Percentiles rank a stretch among this genome's conserved stretches.
These are phyloP conservation scores for Hydrozoanthus tunicans DNA, from an alignment of 64 coral and sea anemone species.

Conservation along the genomic window DNA sequence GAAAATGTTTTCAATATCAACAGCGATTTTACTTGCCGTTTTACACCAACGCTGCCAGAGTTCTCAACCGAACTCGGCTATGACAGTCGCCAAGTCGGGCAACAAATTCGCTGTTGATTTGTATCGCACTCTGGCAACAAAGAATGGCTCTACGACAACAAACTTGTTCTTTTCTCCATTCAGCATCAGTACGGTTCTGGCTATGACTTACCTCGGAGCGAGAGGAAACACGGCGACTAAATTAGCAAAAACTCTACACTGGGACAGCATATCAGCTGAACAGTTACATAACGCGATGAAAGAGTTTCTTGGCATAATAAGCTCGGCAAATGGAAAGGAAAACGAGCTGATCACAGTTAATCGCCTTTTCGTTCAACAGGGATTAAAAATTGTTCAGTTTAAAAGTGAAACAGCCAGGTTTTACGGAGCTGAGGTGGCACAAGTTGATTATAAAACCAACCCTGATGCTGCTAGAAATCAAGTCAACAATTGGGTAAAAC, in stretches of 20 bases:
- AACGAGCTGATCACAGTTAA: conserved; percentile 75
- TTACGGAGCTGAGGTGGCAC: conserved; percentile 63
- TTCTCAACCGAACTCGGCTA: neutral
- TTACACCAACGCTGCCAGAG: neutral
- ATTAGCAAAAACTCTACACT: conserved; percentile 73
- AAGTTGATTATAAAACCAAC: conserved; percentile 81
- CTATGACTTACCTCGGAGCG: conserved; percentile 86
- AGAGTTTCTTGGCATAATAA: conserved; percentile 53
- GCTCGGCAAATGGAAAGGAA: conserved; percentile 1
- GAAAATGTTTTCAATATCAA: conserved; percentile 1
- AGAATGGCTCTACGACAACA: neutral
- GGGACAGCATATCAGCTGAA: conserved; percentile 49
- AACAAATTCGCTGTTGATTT: conserved; percentile 31
- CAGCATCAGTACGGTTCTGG: conserved; percentile 80
- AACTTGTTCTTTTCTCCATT: conserved; percentile 91
- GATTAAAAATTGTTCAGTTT: conserved; percentile 66
- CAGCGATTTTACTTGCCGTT: neutral
- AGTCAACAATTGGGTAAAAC: conserved; percentile 79
- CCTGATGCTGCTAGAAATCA: conserved; percentile 62
- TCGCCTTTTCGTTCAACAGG: conserved; percentile 73
- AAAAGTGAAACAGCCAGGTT: conserved; percentile 53
- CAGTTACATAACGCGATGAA: conserved; percentile 56
- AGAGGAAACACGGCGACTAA: conserved; percentile 69
- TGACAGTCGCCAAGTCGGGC: conserved; percentile 32
- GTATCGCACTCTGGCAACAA: conserved; percentile 10